Evolutionary conservation across 2,888 invertebrate species (phyloP).

Genomic region (Rhorus exstirpatorius): DNA sequence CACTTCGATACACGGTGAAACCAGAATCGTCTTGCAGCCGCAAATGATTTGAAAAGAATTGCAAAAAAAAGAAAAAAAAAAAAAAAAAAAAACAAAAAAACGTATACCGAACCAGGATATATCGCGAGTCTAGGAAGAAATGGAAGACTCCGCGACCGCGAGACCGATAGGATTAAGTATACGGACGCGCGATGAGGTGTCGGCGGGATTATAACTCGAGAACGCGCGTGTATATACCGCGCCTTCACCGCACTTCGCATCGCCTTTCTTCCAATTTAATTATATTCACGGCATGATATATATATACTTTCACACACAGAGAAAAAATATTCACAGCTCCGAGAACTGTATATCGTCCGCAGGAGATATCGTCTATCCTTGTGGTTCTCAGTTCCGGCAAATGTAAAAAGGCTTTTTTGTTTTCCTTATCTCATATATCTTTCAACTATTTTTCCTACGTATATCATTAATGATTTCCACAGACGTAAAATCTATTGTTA

Average conservation of each 20-base stretch:
- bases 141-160: slow-evolving; percentile 55
- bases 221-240: too few relatives aligned
- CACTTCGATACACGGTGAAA: slow-evolving; percentile 41
- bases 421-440: not conserved
- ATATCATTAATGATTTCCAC: not conserved
- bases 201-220: slow-evolving; percentile 1
- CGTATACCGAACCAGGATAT: slow-evolving; percentile 53
- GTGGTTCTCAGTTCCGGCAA: slow-evolving; percentile 9
- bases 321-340: slow-evolving; percentile 32
- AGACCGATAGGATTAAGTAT: slow-evolving; percentile 44
- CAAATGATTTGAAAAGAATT: slow-evolving; percentile 40
- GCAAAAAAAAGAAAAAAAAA: not conserved
- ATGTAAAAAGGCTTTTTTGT: not conserved
- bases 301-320: slow-evolving; percentile 75
- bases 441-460: not conserved
- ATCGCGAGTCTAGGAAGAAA: slow-evolving; percentile 48
- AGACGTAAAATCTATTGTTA: too few relatives aligned
- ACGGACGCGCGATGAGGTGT: slow-evolving; percentile 44
- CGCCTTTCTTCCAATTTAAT: slow-evolving; percentile 47
- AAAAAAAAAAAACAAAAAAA: slow-evolving; percentile 9
- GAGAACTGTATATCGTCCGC: slow-evolving; percentile 30
- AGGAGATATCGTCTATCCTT: slow-evolving; percentile 55
- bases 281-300: slow-evolving; percentile 59
- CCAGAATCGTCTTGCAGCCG: slow-evolving; percentile 32
- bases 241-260: slow-evolving; percentile 41